Percentiles rank a stretch among this genome's conserved stretches.
Evolutionary conservation across 2,113 vertebrate species (phyloP).

Genomic region (Coturnix japonica): DNA sequence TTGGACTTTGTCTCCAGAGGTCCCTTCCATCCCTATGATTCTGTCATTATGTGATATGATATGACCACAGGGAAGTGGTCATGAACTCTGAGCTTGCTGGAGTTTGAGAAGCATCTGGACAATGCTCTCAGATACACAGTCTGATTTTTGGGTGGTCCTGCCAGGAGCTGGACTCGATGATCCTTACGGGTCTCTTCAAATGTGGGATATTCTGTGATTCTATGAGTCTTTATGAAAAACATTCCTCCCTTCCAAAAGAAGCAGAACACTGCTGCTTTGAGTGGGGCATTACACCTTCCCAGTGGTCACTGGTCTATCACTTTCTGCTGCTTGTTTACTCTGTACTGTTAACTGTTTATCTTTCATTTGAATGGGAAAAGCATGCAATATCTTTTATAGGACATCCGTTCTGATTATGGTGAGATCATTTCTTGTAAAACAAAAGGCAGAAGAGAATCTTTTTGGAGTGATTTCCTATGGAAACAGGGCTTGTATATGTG

Average conservation of each 20-base stretch:
- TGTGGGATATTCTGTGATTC: too few species aligned
- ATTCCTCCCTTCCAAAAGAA: background rate
- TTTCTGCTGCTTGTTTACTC: background rate
- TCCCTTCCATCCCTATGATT: too few species aligned
- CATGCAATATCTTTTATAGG: background rate
- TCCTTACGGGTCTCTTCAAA: too few species aligned
- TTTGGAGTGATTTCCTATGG: constrained; percentile 32
- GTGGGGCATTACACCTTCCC: fast-evolving
- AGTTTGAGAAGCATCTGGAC: too few species aligned
- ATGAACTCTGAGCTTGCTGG: too few species aligned
- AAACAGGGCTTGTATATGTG: background rate
- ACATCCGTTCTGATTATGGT: constrained; percentile 26
- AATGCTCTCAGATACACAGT: too few species aligned
- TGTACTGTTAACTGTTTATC: constrained; percentile 12
- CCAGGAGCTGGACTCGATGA: too few species aligned
- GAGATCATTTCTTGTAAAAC: constrained; percentile 51
- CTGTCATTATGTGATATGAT: too few species aligned
- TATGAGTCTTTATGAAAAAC: background rate
- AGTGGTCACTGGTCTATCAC: background rate
- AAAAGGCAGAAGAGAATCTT: constrained; percentile 45
- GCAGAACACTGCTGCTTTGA: background rate
- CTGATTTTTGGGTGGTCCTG: too few species aligned
- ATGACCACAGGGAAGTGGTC: too few species aligned
- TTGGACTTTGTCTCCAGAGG: too few species aligned
- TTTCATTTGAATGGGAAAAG: constrained; percentile 28